Evolutionary conservation across 2,797 vertebrate species (phyloP).

Genomic region (Propithecus deckenii): DNA sequence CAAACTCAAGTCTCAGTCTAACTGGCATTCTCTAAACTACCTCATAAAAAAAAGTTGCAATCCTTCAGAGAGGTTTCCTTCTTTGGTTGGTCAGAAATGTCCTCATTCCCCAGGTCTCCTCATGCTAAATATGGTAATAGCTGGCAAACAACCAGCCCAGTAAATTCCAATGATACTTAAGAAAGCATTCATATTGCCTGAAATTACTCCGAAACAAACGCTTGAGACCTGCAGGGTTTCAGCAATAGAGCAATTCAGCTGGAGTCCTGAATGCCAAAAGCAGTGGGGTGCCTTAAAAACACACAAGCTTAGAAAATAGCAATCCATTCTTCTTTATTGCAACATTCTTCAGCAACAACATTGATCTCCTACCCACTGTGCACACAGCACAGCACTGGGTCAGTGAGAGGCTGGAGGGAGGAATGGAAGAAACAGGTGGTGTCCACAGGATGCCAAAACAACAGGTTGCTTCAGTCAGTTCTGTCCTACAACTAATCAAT

Average conservation of each 20-base stretch:
- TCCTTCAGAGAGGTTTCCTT: conserved; percentile 53
- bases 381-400: background rate
- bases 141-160: conserved; percentile 69
- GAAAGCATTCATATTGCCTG: conserved; percentile 70
- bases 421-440: conserved; percentile 67
- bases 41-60: background rate
- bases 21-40: background rate
- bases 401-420: conserved; percentile 38
- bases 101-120: conserved; percentile 67
- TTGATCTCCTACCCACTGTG: conserved; percentile 59
- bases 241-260: conserved; percentile 6
- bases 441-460: conserved; percentile 60
- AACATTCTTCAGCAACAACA: conserved; percentile 72
- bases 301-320: conserved; percentile 30
- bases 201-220: conserved; percentile 65
- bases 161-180: conserved; percentile 74
- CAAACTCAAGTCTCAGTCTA: background rate
- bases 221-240: conserved; percentile 21
- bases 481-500: conserved; percentile 68
- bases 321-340: conserved; percentile 63
- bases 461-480: conserved; percentile 56
- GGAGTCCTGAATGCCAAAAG: conserved; percentile 51
- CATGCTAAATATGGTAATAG: conserved; percentile 72
- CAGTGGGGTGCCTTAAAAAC: conserved; percentile 62
- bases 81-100: conserved; percentile 68